phyloP scores from a whole-genome alignment of 2,797 vertebrate species.

The Eleutherodactylus coqui region DNA sequence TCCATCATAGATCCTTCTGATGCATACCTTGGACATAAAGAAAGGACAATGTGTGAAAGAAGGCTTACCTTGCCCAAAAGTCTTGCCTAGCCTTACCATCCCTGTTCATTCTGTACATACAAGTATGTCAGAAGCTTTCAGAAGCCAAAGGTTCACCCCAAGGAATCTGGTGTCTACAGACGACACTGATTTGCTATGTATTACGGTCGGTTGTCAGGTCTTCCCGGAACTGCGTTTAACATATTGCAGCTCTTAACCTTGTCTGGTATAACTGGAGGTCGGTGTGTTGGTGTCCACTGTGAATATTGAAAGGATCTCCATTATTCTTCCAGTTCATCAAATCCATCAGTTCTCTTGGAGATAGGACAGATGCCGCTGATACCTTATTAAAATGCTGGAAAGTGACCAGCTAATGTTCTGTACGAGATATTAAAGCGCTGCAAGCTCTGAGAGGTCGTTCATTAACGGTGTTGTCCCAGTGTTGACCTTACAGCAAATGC shows the following conservation, averaged over 20 bases:
- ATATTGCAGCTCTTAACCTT: conserved; percentile 33
- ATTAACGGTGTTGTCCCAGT: not conserved
- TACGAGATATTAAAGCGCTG: not conserved
- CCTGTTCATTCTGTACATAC: too few species aligned
- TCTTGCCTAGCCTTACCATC: too few species aligned
- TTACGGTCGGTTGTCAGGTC: conserved; percentile 8
- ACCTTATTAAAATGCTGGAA: conserved; percentile 34
- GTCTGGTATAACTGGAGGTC: conserved; percentile 33
- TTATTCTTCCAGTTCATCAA: conserved; percentile 50
- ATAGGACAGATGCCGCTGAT: conserved; percentile 29
- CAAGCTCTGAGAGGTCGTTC: not conserved
- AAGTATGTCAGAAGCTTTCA: too few species aligned
- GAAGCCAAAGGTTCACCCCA: not conserved
- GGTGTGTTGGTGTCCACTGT: not conserved
- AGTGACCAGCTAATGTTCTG: conserved; percentile 14
- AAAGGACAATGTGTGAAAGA: too few species aligned
- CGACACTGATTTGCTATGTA: not conserved
- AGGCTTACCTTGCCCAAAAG: too few species aligned
- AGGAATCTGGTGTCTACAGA: not conserved
- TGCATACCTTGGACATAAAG: too few species aligned
- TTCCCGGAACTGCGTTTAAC: not conserved
- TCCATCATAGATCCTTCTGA: too few species aligned
- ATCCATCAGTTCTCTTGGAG: conserved; percentile 10
- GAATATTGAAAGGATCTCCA: conserved; percentile 23
- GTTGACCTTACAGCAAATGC: not conserved